Evolutionary conservation across 2,888 invertebrate genomes (phyloP), one percentile per base, ranked within the genome.

Genomic region (Campopleginae sp.): DNA sequence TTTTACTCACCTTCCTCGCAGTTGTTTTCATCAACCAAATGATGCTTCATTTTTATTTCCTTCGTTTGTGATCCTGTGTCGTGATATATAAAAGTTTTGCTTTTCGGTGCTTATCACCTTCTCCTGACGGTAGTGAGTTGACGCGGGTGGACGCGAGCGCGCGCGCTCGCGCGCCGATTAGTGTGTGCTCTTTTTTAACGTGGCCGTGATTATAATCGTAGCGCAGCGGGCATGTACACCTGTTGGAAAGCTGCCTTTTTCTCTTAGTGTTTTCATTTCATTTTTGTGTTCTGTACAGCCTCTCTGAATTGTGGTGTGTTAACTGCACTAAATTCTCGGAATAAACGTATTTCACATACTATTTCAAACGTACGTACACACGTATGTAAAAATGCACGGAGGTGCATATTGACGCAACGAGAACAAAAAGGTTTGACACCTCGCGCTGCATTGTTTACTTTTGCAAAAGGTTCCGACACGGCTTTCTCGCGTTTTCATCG

Each of bases 241-340:
- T 74, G 74, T 80, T 80, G 80, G 74, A 66, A 80, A 66, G 48
- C 71, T 72, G 42, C 79, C 63, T 48, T 19, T 12, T 80, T 51
- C 23, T 63, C 63, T 71, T 44, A 70, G 70, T 70, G 70, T 42
- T 38, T 72, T 65, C 12, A 46, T 74, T 74, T 44, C 12, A 31
- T 54, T 44, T 71, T 70, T 61, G 65, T 63, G 23, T 48, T 33
- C n/a, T n/a, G 19, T 27, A n/a, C 23, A 23, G 61, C n/a, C 46
- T 23, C 19, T 10, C 1, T 14, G 38, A 14, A 31, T 58, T 79
- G 44, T 70, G 33, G 61, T 80, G 38, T 63, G 8, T 46, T 33
- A 31, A 44, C n/a, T 7, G 31, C 19, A 0, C 46, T 31, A 61
- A n/a, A 46, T 63, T 46, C 33, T 46, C 61, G 61, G 31, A 58